A percentile compares a stretch with the other conserved stretches of the same genome.
Evolutionary conservation across 2,113 vertebrate species (phyloP).

Genomic region (Sylvietta virens): DNA sequence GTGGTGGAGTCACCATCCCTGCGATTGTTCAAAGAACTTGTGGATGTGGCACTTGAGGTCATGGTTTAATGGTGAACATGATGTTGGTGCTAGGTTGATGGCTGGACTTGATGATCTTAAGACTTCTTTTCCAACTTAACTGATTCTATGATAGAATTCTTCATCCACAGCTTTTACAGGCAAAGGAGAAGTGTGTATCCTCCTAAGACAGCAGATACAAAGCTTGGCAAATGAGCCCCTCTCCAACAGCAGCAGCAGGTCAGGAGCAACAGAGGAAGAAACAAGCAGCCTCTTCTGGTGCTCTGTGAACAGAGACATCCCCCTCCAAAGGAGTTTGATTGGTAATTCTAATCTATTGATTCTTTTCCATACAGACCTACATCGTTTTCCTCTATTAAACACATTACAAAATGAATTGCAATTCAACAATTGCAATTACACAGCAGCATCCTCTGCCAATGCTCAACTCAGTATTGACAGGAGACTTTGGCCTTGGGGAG

Average conservation of each 20-base stretch:
- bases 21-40: background rate
- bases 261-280: background rate
- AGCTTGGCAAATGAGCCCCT: background rate
- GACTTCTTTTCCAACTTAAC: background rate
- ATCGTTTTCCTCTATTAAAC: background rate
- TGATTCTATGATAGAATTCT: background rate
- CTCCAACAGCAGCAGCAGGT: rapidly evolving
- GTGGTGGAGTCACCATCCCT: background rate
- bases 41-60: background rate
- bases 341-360: background rate
- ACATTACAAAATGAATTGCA: background rate
- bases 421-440: background rate
- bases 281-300: background rate
- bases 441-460: background rate
- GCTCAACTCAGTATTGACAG: background rate
- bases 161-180: background rate
- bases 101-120: background rate
- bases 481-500: background rate
- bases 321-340: rapidly evolving
- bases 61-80: background rate
- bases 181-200: background rate
- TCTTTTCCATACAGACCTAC: background rate
- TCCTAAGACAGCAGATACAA: background rate
- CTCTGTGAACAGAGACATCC: background rate
- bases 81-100: background rate